Evolutionary conservation across 2,888 invertebrate species (phyloP), one percentile per base, ranked within the genome.

Genomic region (Abscondita cerata): DNA sequence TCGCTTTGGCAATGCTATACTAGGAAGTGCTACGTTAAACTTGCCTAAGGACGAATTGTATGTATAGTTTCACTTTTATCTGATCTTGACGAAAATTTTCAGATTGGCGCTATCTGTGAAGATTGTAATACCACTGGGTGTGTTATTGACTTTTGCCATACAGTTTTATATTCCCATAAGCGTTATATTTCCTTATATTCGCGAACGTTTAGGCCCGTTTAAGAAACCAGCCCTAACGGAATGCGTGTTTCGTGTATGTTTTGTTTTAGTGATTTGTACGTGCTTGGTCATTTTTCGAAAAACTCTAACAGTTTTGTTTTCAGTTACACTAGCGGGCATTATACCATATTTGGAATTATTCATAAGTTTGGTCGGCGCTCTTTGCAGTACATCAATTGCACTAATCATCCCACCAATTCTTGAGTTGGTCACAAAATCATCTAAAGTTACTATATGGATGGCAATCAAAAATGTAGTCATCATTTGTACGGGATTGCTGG

Each of bases 81-180:
- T 1, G 3, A 12, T 18, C 4, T 2, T 11, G 1, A 18, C 13
- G 5, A 33, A 15, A 34, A 61, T 51, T 59, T 81, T 15, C 81
- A 95, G 94, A 68, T 80, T 95, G 64, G 93, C 93, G 47, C 89
- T 92, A 80, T 84, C 86, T 54, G 94, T 96, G 15, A 91, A 93
- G 76, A 76, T 90, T n/a, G 85, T 93, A 73, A 95, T 97, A 73
- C 90, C 93, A 0, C 69, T 92, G 36, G 94, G 94, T 9, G 93
- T 98, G 62, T 84, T 96, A 68, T 85, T 97, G 66, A 91, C 95
- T 0, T 98, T 96, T 81, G 92, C 96, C 0, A 85, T 98, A 15
- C 98, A 98, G 82, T 92, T 98, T 78, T 98, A 96, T 80, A 96
- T 98, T 38, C 95, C 98, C 0, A 86, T 96, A 44, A 90, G 90